Evolutionary conservation across 1,140 invertebrate species (phyloP), one percentile per base, ranked within the genome.

Genomic region (Heterodera carotae): DNA sequence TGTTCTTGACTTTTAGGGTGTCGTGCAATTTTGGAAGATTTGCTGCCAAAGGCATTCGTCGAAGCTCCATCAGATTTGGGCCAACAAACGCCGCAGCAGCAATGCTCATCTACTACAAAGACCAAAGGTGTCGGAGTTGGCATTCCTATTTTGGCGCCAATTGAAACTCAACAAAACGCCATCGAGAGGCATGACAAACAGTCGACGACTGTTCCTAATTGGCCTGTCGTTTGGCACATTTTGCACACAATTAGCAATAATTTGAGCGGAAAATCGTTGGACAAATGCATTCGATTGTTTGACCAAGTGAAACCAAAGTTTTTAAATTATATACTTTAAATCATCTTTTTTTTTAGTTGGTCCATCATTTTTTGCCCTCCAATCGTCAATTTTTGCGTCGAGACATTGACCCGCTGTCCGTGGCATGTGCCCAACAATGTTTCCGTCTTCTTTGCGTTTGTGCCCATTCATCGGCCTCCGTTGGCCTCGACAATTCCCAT

Each of bases 241-340:
- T 66, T 66, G 62, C 62, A 66, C 29, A 66, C 33, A 22, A 4
- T 66, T 34, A 27, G 33, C 33, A 34, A 66, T 29, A 34, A 29
- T 66, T 29, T 66, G 29, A n/a, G 27, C 62, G 62, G 29, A 2
- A 66, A 66, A 29, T 22, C 33, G 27, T 8, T 74, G 34, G 43
- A 74, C 36, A 74, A 74, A 74, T 74, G 56, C 27, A 25, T 74
- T 34, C 72, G 22, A 59, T 18, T 74, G 18, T 62, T 74, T 62
- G 59, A 74, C 31, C 27, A 18, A 36, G 72, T 74, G 25, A 27
- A 56, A 33, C 34, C 15, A 29, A 5, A 64, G 18, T 15, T 31
- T 56, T 60, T 70, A 56, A 18, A 22, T 22, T 22, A 22, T 18
- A 12, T 53, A 18, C 29, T 39, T 27, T 27, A 10, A 25, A 22